Evolutionary conservation across 2,797 vertebrate species (phyloP).

Genomic region (Macropodus opercularis): DNA sequence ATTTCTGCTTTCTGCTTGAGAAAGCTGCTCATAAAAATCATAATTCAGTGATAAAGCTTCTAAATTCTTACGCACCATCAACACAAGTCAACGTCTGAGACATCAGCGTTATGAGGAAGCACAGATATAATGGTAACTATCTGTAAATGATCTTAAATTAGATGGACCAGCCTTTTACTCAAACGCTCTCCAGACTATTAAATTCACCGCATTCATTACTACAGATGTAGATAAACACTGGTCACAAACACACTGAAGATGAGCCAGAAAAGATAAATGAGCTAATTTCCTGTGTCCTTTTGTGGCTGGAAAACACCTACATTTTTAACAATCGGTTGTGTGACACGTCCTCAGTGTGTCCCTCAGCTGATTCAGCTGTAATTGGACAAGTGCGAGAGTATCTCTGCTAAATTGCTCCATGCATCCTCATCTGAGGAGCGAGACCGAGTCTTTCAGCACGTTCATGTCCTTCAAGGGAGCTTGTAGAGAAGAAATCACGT

Average conservation of each 20-base stretch:
- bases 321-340: conserved; percentile 37
- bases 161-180: not conserved
- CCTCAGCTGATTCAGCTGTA: not conserved
- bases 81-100: not conserved
- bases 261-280: conserved; percentile 42
- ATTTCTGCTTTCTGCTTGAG: not conserved
- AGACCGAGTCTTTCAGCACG: too few relatives aligned
- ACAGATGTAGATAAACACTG: conserved; percentile 19
- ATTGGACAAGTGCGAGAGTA: conserved; percentile 13
- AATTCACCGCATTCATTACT: conserved; percentile 1
- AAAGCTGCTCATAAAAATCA: not conserved
- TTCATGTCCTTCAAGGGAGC: too few relatives aligned
- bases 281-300: conserved; percentile 23
- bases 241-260: conserved; percentile 14
- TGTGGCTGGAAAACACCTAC: conserved; percentile 21
- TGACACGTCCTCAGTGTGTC: conserved; percentile 40
- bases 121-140: not conserved
- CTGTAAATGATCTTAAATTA: not conserved
- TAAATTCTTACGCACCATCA: not conserved
- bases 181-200: not conserved
- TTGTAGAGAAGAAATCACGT: too few relatives aligned
- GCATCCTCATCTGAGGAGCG: conserved; percentile 31
- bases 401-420: conserved; percentile 16
- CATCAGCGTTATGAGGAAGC: not conserved
- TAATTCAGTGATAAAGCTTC: not conserved